A percentile compares a stretch with the other conserved stretches of the same genome.
These are phyloP conservation scores for Rana temporaria DNA, from an alignment of 2,113 vertebrate species.

Conservation along the genomic window DNA sequence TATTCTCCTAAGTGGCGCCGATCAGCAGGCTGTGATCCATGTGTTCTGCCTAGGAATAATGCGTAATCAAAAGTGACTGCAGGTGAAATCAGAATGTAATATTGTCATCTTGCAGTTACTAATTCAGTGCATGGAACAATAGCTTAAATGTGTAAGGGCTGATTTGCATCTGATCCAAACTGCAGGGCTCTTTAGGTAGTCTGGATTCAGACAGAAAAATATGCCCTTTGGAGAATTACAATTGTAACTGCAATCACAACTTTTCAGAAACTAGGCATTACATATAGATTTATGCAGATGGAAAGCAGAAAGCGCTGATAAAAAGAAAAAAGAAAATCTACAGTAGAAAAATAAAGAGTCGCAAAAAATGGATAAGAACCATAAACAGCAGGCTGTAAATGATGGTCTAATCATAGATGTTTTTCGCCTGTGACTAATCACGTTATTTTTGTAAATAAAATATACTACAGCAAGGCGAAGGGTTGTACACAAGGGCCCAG, in stretches of 20 bases:
- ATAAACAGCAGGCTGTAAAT: conserved; percentile 44
- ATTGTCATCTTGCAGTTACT: conserved; percentile 33
- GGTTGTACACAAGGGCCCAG: background rate
- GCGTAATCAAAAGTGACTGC: conserved; percentile 26
- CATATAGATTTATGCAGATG: conserved; percentile 51
- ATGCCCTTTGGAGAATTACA: conserved; percentile 49
- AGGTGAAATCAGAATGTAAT: conserved; percentile 26
- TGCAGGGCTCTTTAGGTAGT: conserved; percentile 28
- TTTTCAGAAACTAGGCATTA: conserved; percentile 43
- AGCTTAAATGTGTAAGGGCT: conserved; percentile 26
- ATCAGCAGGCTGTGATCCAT: conserved; percentile 32
- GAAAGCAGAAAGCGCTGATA: conserved; percentile 35
- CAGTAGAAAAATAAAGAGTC: conserved; percentile 9
- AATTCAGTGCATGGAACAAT: conserved; percentile 47
- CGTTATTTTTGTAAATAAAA: conserved; percentile 46
- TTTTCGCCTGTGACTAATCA: conserved; percentile 42
- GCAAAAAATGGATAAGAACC: conserved; percentile 39
- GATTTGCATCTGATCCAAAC: conserved; percentile 38
- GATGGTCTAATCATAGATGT: conserved; percentile 35
- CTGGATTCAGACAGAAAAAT: conserved; percentile 29
- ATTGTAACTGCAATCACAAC: conserved; percentile 42
- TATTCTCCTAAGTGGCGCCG: conserved; percentile 19
- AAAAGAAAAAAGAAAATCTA: conserved; percentile 23
- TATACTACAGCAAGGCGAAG: background rate
- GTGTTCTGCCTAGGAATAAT: conserved; percentile 26